Base-by-base conservation (phyloP, 2,888 invertebrate species). In the Syritta pipiens region DNA sequence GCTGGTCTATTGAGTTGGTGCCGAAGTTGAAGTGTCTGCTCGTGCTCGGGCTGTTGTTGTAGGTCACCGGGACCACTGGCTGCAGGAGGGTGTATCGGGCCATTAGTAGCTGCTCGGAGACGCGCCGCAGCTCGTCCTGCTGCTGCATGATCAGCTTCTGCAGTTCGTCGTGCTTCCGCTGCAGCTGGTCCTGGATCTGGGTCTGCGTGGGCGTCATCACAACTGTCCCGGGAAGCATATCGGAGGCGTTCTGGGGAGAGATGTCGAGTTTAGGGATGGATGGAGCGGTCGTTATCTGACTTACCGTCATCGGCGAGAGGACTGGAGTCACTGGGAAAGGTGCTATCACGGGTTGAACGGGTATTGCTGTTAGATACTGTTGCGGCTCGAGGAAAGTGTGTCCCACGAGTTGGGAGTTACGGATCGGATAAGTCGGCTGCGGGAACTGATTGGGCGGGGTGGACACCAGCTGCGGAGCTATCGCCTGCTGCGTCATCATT, bases 61-160 rank as follows among this genome's bases (percentile, higher is more conserved):
- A 86, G 7, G 83, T 84, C 69, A 86, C 83, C 0, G 86, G 85
- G 81, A 88, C 83, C 72, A 87, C 82, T 4, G 88, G 84, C 49
- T 89, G 91, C 28, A 92, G 84, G 7, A 96, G 91, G 4, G 95
- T 95, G 82, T 95, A 93, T 84, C 94, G 91, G 0, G 96, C 94
- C 87, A 96, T 92, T 48, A 96, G 87, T 59, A 97, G 89, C 85
- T 96, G 96, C 85, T 96, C 96, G n/a, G 96, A 96, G 0, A 97
- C 95, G 82, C 93, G 91, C 40, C 94, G 91, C 82, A 97, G 88
- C 87, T 97, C 96, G 84, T 96, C 96, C 85, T 96, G 96, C 85
- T 96, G 96, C 82, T 94, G 92, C 55, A 94, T 92, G 74, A 97
- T 96, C 85, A 95, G 91, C 84, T 95, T 93, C 86, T 96, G 95